phyloP scores from a whole-genome alignment of 1,140 invertebrate genomes.

The Bradysia coprophila region DNA sequence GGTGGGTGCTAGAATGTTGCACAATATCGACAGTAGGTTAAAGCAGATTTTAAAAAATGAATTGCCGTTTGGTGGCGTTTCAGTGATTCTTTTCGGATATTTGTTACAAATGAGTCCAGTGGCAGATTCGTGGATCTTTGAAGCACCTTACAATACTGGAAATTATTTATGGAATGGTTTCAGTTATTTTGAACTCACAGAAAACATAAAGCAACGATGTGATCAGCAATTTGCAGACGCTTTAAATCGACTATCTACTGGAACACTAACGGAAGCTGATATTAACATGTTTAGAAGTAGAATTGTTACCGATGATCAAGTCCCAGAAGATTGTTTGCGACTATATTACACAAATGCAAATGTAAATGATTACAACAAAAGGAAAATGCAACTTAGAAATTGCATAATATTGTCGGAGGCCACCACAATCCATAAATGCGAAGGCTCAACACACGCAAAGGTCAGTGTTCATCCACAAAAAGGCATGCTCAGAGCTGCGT shows the following conservation, averaged over 20 bases:
- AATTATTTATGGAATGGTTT: constrained; percentile 4
- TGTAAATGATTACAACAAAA: background rate
- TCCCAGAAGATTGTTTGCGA: background rate
- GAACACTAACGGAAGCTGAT: constrained; percentile 1
- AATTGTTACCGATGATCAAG: background rate
- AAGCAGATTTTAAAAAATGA: constrained; percentile 12
- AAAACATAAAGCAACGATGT: constrained; percentile 10
- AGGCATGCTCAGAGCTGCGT: background rate
- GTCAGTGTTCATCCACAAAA: background rate
- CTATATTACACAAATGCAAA: background rate
- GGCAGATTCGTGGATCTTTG: constrained; percentile 3
- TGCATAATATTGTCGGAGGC: constrained; percentile 2
- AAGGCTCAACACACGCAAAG: constrained; percentile 2
- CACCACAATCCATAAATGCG: constrained; percentile 5
- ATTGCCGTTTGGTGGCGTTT: constrained; percentile 9
- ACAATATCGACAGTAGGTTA: constrained; percentile 11
- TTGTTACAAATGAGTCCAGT: constrained; percentile 7
- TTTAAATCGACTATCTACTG: constrained; percentile 8
- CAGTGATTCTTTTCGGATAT: constrained; percentile 6
- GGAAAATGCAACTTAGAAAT: background rate
- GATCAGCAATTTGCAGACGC: constrained; percentile 8
- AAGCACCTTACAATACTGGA: too few species aligned
- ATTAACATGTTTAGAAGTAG: background rate
- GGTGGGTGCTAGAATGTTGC: constrained; percentile 9
- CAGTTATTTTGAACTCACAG: constrained; percentile 6